Evolutionary conservation across 2,113 vertebrate species (phyloP), one percentile per base, ranked within the genome.

Genomic region (Poecile atricapillus): DNA sequence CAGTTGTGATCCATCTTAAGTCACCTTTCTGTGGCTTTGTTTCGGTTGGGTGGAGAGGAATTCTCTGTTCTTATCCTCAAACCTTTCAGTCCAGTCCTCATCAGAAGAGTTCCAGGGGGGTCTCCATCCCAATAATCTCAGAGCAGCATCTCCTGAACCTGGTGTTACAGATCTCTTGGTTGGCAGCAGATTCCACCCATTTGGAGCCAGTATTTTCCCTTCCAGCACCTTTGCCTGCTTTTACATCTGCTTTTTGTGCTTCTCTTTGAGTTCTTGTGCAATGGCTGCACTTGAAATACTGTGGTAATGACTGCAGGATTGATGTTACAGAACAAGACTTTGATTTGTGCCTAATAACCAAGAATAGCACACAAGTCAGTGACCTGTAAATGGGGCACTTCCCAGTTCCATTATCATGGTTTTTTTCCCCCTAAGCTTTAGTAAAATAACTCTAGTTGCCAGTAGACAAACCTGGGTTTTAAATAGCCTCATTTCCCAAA

Each of bases 401-500:
- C 53, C 92, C 70, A 30, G 35, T 67, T 85, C 7, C 6, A 44
- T 89, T 77, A 90, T 41, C 31, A 8, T 8, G 33, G 4, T 3
- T 15, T 39, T 59, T 74, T 53, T 41, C 2, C 79, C 89, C 39
- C 50, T 60, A 65, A 93, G 31, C 49, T 90, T 86, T 47, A 83
- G 82, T 74, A 47, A 88, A 93, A 21, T 60, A 78, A 75, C 76
- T 88, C 53, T 76, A 93, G 60, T 22, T 92, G 88, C 92, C 86
- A 76, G 85, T 69, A 90, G 17, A 62, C 60, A 90, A 50, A 73
- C 5, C 11, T 37, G 63, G 31, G 84, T 33, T 93, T 80, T 93
- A 83, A 89, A 94, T 86, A 58, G 49, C 81, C 52, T 94, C 64
- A 58, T 71, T 97, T 97, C 96, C 96, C 94, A 70, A 62, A 95